These are phyloP conservation scores for Lithophane socia DNA, from an alignment of 2,888 invertebrate species.

Conservation along the genomic window DNA sequence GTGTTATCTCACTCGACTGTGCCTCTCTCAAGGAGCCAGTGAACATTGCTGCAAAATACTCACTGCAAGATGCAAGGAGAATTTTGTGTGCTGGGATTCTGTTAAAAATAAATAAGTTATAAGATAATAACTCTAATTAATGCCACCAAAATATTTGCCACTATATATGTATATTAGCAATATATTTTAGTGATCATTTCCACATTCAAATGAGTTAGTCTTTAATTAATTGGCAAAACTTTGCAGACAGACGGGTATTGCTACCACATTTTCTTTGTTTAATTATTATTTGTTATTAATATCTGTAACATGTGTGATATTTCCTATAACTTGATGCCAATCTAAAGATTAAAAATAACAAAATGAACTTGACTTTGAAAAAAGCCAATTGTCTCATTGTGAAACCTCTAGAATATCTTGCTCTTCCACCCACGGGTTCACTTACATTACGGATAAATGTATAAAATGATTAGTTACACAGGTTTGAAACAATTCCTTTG, in stretches of 20 bases:
- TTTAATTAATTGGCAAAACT: neutral
- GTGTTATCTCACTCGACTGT: slow-evolving; percentile 94
- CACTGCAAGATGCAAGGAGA: slow-evolving; percentile 97
- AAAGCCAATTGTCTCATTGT: no score
- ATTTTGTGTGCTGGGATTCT: slow-evolving; percentile 96
- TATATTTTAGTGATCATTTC: neutral
- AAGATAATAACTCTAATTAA: neutral
- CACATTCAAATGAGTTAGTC: neutral
- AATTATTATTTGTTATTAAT: neutral
- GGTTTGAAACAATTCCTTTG: slow-evolving; percentile 16
- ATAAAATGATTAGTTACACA: neutral
- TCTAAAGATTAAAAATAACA: neutral
- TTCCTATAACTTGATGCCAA: neutral
- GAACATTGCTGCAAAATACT: slow-evolving; percentile 99
- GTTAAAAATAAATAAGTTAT: slow-evolving; percentile 49
- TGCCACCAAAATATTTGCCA: no score
- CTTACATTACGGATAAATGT: no score
- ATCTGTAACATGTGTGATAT: neutral
- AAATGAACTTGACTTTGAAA: neutral
- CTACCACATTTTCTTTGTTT: neutral
- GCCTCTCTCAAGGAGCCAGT: slow-evolving; percentile 96
- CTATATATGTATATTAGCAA: neutral
- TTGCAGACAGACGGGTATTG: neutral
- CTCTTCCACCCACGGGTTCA: no score
- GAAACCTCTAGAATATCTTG: no score